Conservation (phyloP, 2,113 vertebrate species). For the Nycticorax nycticorax region DNA sequence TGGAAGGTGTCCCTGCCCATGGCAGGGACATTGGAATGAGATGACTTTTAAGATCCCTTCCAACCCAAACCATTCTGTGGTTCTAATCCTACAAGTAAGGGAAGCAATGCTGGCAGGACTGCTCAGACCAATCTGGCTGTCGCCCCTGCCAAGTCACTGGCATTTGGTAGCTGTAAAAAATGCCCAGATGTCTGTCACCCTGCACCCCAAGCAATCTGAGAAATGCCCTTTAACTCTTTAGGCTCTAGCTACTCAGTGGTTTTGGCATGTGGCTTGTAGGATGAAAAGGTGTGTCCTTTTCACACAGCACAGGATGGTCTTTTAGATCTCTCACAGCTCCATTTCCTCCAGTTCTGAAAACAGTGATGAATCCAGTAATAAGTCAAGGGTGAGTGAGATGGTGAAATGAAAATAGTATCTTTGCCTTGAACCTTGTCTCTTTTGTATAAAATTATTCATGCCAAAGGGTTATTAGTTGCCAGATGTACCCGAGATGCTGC, state of each 20-base stretch:
- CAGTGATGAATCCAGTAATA: background rate
- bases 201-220: background rate
- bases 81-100: background rate
- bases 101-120: background rate
- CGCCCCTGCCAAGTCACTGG: background rate
- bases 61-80: background rate
- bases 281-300: background rate
- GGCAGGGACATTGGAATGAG: background rate
- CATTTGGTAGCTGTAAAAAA: background rate
- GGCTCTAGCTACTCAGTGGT: background rate
- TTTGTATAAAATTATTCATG: background rate
- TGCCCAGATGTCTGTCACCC: rapidly evolving
- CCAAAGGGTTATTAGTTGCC: background rate
- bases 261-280: background rate
- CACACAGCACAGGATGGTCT: background rate
- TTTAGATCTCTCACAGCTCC: background rate
- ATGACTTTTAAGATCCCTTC: background rate
- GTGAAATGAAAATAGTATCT: conserved; percentile 6
- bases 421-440: background rate
- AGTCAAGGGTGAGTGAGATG: background rate
- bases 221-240: background rate
- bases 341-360: background rate
- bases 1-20: too few relatives aligned
- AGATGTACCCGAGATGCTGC: background rate
- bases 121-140: background rate